Base-by-base conservation (phyloP, 2,797 vertebrate genomes). In the Spatula versicolor region DNA sequence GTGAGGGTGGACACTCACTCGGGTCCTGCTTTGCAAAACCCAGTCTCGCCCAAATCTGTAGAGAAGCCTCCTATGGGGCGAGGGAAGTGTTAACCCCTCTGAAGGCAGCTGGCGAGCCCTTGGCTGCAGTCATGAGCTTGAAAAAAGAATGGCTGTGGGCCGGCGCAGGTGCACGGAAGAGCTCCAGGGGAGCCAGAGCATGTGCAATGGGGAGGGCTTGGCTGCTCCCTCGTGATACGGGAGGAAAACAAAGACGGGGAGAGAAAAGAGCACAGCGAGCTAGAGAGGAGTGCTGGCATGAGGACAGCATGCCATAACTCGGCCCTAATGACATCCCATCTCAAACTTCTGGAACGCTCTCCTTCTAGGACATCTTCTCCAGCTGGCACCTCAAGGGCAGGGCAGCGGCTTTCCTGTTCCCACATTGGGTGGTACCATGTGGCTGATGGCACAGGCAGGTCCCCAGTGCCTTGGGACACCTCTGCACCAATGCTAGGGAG, bases 111-210 rank as follows among this genome's bases (percentile, higher is more conserved):
- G 93, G 75, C 52, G 52, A 95, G 20, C 10, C 43, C 83, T 84
- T 22, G 54, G 63, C 67, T 35, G 30, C 30, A 69, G 67, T 88
- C 69, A 59, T 41, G 80, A 90, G 75, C 71, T 79, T 84, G 80
- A 52, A 60, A 87, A 69, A 82, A 77, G 73, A 79, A 69, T 25
- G 78, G 64, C 84, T 93, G 56, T 60, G 64, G 77, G 90, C 88
- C 92, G 85, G 60, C 13, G 6, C 95, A 95, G 95, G 85, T 96
- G 94, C 88, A 94, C 83, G 92, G 90, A 92, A 0, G 5, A 88
- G 92, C 81, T 95, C 83, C 94, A 92, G 90, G 22, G 46, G 25
- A 88, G 52, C 7, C 6, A n/a, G 59, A 93, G 46, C 55, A 22
- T 66, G 59, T 90, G 90, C 75, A 43, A 30, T 0, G 2, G 59